These are phyloP conservation scores for Elymnias hypermnestra DNA, from an alignment of 1,140 invertebrate species.

Conservation along the genomic window DNA sequence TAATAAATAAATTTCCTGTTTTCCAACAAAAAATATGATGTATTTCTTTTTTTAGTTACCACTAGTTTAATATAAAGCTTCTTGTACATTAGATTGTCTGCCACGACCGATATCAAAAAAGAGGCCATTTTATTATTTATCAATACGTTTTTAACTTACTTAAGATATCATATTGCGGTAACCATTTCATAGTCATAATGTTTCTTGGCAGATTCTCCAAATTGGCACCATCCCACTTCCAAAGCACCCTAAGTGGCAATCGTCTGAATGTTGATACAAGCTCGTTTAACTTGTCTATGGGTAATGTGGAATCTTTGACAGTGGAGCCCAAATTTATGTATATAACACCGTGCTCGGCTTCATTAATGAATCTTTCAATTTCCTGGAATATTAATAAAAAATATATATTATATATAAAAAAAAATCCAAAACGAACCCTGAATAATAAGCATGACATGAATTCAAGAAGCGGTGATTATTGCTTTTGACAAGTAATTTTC, in stretches of 20 bases:
- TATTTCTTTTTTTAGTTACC: not conserved
- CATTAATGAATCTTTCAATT: conserved; percentile 78
- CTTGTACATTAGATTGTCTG: not conserved
- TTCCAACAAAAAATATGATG: no score
- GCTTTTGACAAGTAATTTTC: no score
- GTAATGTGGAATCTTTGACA: conserved; percentile 75
- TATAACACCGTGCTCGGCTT: conserved; percentile 78
- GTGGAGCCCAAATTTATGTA: conserved; percentile 80
- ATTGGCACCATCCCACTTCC: conserved; percentile 77
- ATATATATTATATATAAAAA: no score
- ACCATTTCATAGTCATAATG: conserved; percentile 78
- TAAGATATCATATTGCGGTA: conserved; percentile 80
- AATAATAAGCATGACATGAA: no score
- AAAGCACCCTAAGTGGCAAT: conserved; percentile 75
- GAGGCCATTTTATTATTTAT: no score
- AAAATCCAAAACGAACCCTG: no score
- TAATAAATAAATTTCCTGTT: no score
- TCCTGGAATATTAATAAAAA: conserved; percentile 54
- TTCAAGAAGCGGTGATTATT: no score
- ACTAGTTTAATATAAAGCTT: not conserved
- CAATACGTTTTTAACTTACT: conserved; percentile 59
- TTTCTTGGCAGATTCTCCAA: conserved; percentile 76
- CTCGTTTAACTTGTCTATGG: conserved; percentile 77
- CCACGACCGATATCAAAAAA: no score
- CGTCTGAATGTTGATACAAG: conserved; percentile 73